phyloP scores from a whole-genome alignment of 1,140 invertebrate genomes.

The Drosophila pachea region DNA sequence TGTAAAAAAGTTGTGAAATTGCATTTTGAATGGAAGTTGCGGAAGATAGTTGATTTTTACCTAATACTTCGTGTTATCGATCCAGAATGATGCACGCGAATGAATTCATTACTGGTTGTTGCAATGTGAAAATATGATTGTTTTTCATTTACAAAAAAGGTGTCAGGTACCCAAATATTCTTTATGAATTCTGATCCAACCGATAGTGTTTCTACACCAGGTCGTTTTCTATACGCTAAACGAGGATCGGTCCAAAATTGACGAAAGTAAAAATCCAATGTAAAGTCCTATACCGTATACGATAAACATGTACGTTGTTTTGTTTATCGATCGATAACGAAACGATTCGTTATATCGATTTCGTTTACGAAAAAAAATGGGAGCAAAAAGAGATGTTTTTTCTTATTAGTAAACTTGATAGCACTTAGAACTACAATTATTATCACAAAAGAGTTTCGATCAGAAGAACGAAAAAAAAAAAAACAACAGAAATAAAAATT shows the following conservation, averaged over 20 bases:
- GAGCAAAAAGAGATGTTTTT: constrained; percentile 54
- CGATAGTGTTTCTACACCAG: constrained; percentile 92
- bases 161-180: constrained; percentile 99
- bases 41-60: constrained; percentile 82
- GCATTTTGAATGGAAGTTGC: constrained; percentile 53
- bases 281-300: constrained; percentile 90
- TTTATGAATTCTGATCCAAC: constrained; percentile 97
- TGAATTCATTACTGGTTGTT: constrained; percentile 98
- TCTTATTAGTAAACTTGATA: constrained; percentile 49
- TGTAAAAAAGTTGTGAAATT: constrained; percentile 56
- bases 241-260: constrained; percentile 98
- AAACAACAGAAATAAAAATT: constrained; percentile 5
- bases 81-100: constrained; percentile 95
- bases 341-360: background rate
- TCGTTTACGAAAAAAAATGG: constrained; percentile 27
- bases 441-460: background rate
- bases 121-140: constrained; percentile 98
- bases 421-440: constrained; percentile 22
- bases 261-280: constrained; percentile 98
- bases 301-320: constrained; percentile 2
- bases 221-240: constrained; percentile 91
- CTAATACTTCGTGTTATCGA: constrained; percentile 96
- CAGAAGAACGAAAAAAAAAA: background rate
- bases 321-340: constrained; percentile 4
- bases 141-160: constrained; percentile 99